phyloP scores from a whole-genome alignment of 2,888 invertebrate genomes.

The Ctena decussata region DNA sequence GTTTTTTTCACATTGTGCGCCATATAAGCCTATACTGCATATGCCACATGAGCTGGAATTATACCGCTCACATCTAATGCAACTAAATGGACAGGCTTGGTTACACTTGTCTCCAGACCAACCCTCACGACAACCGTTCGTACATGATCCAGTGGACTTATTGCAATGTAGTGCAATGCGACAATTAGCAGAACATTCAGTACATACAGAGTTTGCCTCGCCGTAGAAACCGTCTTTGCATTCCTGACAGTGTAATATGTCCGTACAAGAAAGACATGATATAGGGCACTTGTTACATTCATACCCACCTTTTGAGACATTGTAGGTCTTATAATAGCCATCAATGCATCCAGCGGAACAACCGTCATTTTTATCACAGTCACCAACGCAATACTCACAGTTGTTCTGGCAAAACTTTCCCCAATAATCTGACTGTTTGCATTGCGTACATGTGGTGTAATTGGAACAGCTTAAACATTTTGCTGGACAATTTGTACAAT shows the following conservation, averaged over 20 bases:
- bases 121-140: not conserved
- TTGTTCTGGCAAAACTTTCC: not conserved
- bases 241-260: not conserved
- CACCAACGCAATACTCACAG: not conserved
- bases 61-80: not conserved
- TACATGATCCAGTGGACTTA: not conserved
- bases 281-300: not conserved
- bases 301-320: not conserved
- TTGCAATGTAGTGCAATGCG: not conserved
- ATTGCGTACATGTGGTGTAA: not conserved
- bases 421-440: not conserved
- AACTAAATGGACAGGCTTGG: not conserved
- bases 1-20: not conserved
- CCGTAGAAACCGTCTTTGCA: not conserved
- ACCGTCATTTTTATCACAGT: not conserved
- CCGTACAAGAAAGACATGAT: not conserved
- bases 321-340: not conserved
- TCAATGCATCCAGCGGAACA: not conserved
- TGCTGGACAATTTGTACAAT: too few species aligned
- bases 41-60: not conserved
- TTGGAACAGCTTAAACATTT: not conserved
- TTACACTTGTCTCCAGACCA: not conserved
- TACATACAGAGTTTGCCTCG: not conserved
- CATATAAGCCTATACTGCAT: not conserved
- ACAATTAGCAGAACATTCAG: not conserved